These are phyloP conservation scores for Jacana jacana DNA, from an alignment of 2,113 vertebrate genomes.

Conservation along the genomic window DNA sequence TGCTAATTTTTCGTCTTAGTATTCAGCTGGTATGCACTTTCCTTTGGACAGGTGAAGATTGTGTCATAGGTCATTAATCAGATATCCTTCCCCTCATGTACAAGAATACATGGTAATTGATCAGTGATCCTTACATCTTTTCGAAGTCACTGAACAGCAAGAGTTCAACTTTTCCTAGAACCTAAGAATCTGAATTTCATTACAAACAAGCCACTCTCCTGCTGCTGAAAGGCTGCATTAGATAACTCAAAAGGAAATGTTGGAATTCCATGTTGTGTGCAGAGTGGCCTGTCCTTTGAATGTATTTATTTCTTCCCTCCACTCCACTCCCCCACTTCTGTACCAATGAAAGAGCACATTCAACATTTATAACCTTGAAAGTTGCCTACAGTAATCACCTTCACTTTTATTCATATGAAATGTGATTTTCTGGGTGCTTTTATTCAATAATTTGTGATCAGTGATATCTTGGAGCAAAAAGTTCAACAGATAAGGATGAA, in stretches of 20 bases:
- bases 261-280: not conserved
- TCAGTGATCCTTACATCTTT: conserved; percentile 5
- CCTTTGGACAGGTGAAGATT: not conserved
- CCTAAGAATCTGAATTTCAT: not conserved
- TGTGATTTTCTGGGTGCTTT: not conserved
- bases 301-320: not conserved
- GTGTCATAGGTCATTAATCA: conserved; percentile 2
- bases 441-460: not conserved
- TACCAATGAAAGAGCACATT: not conserved
- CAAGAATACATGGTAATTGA: not conserved
- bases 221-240: not conserved
- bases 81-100: not conserved
- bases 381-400: not conserved
- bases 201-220: not conserved
- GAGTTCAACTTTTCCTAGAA: not conserved
- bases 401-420: not conserved
- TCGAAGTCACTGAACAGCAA: not conserved
- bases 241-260: not conserved
- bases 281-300: not conserved
- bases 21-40: not conserved
- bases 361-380: not conserved
- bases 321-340: not conserved
- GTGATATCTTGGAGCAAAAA: not conserved
- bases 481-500: not conserved
- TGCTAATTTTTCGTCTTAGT: conserved; percentile 4